Evolutionary conservation across 2,888 invertebrate genomes (phyloP), one percentile per base, ranked within the genome.

Genomic region (Rugalucina vietnamica): DNA sequence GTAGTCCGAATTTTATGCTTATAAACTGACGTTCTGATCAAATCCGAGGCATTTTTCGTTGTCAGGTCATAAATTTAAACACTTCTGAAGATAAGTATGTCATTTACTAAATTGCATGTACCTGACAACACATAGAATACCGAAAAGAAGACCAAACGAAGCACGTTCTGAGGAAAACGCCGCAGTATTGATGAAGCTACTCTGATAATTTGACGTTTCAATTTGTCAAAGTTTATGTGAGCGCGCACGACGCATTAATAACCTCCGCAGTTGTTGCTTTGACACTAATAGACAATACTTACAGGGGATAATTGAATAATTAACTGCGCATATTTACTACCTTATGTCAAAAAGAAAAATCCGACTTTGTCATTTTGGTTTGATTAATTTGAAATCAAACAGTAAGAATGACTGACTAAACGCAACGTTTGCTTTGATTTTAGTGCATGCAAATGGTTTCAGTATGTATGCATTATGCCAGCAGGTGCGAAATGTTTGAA

Each of bases 201-300:
- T 65, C 65, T n/a, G 32, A 34, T 32, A 4, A 34, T 65, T 65
- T 65, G 65, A 65, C 65, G 65, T 32, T 29, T 1, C 65, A 5
- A 65, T 65, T 65, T 34, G 65, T 65, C 65, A 65, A 29, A 32
- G 34, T 29, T 32, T 65, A 65, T 34, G 34, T 65, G 24, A 18
- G 34, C 32, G 29, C 27, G 29, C 27, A 65, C 34, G 65, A 34
- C 65, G 65, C 65, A 65, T 65, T 65, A 65, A 65, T 65, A 34
- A 65, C 65, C 34, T 34, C 65, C 34, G n/a, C n/a, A 65, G 24
- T 34, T 65, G 65, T 34, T n/a, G 34, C 34, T 65, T 65, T 65
- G 65, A 65, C 65, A 65, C 65, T 65, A 65, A 65, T 65, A 65
- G 65, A 65, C 65, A 34, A 34, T 21, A n/a, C 65, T 65, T 34